phyloP scores from a whole-genome alignment of 2,113 vertebrate species.

The Atlantisia rogersi region DNA sequence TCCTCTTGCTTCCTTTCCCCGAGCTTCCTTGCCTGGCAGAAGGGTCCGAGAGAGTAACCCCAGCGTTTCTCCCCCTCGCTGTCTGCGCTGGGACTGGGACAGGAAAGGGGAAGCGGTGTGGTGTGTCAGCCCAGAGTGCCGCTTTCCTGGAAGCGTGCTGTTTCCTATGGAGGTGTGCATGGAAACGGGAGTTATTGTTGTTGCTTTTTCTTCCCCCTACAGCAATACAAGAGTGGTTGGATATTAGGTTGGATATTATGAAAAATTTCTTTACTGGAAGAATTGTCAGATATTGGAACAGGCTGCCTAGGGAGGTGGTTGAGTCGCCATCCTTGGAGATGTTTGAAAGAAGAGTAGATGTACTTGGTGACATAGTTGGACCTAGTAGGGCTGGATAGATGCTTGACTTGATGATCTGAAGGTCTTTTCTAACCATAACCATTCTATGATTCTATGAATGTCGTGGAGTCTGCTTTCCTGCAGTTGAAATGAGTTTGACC shows the following conservation, averaged over 20 bases:
- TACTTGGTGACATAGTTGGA: no score
- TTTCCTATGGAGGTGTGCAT: neutral
- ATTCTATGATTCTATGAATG: neutral
- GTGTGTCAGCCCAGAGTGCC: neutral
- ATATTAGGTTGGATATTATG: no score
- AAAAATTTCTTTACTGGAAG: no score
- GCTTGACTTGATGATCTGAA: no score
- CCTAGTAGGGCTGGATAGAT: no score
- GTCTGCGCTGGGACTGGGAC: neutral
- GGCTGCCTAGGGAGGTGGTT: no score
- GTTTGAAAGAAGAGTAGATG: no score
- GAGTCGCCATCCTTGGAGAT: no score
- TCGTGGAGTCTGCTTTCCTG: neutral
- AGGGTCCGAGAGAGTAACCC: neutral
- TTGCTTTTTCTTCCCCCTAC: neutral
- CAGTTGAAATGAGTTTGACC: neutral
- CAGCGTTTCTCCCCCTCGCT: neutral
- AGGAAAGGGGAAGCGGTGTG: constrained; percentile 17
- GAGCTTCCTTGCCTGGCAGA: neutral
- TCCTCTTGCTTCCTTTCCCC: neutral
- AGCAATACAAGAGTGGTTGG: no score
- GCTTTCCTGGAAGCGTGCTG: neutral
- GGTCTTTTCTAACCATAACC: no score
- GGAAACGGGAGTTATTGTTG: neutral
- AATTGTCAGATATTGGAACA: no score